Percentiles rank a stretch among this genome's conserved stretches.
Conservation (phyloP, 1,140 invertebrate genomes). For the Lucilia sericata region DNA sequence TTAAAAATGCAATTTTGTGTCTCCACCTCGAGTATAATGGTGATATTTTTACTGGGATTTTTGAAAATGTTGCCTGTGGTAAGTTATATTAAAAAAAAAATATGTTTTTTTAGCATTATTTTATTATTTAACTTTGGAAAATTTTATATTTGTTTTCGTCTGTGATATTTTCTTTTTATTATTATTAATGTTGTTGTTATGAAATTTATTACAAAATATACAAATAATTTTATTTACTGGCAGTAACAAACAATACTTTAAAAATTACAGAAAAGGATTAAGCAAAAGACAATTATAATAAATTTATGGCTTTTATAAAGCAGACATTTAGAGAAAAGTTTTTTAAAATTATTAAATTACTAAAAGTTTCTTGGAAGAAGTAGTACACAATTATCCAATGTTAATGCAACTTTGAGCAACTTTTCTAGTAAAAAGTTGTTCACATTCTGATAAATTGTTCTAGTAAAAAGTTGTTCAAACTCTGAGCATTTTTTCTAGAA, state of each 20-base stretch:
- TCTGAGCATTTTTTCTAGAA: too few species aligned
- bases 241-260: not conserved
- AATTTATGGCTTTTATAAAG: slow-evolving; percentile 8
- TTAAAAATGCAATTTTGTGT: slow-evolving; percentile 77
- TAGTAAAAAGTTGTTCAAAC: too few species aligned
- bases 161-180: slow-evolving; percentile 42
- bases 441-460: too few species aligned
- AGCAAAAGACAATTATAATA: not conserved
- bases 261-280: not conserved
- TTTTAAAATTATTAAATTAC: too few species aligned
- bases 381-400: too few species aligned
- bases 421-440: too few species aligned
- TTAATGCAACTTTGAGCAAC: too few species aligned
- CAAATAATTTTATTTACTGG: slow-evolving; percentile 37
- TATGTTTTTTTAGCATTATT: too few species aligned
- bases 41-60: slow-evolving; percentile 74
- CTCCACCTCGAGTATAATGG: slow-evolving; percentile 73
- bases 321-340: too few species aligned
- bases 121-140: not conserved
- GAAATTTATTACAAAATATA: slow-evolving; percentile 30
- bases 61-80: slow-evolving; percentile 71
- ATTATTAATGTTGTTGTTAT: slow-evolving; percentile 13
- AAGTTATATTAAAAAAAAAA: slow-evolving; percentile 53
- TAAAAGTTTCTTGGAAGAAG: too few species aligned
- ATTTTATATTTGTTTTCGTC: too few species aligned